These are phyloP conservation scores for Saguinus midas DNA, from an alignment of 2,113 vertebrate genomes.

Conservation along the genomic window DNA sequence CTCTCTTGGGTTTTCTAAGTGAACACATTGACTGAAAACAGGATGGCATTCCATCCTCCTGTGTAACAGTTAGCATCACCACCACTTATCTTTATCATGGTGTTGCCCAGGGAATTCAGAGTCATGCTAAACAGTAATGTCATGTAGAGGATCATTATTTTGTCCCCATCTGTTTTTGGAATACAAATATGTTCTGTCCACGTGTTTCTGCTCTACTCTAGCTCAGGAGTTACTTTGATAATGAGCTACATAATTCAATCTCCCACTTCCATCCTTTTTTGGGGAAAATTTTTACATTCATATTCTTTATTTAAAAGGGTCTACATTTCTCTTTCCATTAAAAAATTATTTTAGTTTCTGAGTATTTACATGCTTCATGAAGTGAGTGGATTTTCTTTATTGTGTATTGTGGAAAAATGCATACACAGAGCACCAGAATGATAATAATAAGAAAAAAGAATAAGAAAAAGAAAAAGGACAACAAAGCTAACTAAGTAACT, in stretches of 20 bases:
- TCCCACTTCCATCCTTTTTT: not conserved
- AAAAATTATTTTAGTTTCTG: not conserved
- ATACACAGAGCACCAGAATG: not conserved
- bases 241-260: not conserved
- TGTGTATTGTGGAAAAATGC: not conserved
- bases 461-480: not conserved
- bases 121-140: not conserved
- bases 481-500: not conserved
- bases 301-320: not conserved
- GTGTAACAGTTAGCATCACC: not conserved
- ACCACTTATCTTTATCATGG: not conserved
- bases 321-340: not conserved
- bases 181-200: not conserved
- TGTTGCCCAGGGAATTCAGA: not conserved
- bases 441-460: not conserved
- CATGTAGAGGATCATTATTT: no score
- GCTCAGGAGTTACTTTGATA: not conserved
- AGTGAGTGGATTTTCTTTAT: not conserved
- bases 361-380: conserved; percentile 6
- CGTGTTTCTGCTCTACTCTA: not conserved
- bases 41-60: not conserved
- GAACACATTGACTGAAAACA: not conserved
- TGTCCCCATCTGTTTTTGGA: not conserved
- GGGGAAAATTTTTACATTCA: not conserved
- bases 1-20: not conserved